Evolutionary conservation across 30 jellyfish, hydroid and myxozoan species (phyloP).

Genomic region (Aurelia sp.): DNA sequence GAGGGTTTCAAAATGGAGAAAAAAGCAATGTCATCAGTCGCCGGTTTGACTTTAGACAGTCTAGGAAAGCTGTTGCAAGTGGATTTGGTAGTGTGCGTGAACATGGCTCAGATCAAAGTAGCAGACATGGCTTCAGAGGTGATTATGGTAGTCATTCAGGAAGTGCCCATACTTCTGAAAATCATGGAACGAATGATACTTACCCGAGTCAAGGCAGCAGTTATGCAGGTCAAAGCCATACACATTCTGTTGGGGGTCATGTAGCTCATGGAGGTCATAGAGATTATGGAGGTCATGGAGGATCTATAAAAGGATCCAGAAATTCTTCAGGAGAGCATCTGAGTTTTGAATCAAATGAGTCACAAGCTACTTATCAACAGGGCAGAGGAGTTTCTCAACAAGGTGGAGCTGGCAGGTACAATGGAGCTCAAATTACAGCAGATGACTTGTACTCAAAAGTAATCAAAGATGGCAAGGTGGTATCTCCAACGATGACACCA

Average conservation of each 20-base stretch:
- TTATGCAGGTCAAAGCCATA: background rate
- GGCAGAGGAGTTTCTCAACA: no score
- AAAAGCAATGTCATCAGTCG: conserved; percentile 22
- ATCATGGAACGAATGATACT: background rate
- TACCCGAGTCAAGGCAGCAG: background rate
- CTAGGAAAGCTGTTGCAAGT: conserved; percentile 52
- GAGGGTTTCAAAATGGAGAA: background rate
- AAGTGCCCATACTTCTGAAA: background rate
- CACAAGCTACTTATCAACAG: no score
- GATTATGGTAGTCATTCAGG: no score
- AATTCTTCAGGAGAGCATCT: no score
- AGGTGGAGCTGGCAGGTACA: no score
- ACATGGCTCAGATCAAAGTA: conserved; percentile 6
- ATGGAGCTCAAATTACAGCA: background rate
- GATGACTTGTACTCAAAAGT: conserved; percentile 66
- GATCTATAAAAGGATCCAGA: no score
- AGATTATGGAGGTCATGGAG: no score
- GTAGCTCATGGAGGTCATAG: no score
- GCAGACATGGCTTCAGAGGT: no score
- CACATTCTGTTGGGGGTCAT: no score
- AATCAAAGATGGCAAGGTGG: conserved; percentile 22
- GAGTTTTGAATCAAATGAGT: no score
- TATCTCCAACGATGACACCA: background rate
- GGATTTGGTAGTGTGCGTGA: background rate
- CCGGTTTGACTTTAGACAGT: conserved; percentile 36